Conservation (phyloP, 2,113 vertebrate species). For the Falco punctatus region DNA sequence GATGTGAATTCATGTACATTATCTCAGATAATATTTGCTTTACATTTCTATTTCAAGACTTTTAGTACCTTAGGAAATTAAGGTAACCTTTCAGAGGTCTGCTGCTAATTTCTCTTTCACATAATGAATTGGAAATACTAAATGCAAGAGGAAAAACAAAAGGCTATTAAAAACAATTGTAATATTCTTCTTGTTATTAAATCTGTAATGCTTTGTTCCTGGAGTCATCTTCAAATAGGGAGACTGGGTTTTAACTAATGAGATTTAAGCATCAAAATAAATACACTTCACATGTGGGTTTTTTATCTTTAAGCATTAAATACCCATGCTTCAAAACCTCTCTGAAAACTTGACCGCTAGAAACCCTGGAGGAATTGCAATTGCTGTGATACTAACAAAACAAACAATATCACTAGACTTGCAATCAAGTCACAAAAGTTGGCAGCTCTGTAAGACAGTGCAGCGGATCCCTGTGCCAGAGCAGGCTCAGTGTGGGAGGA, state of each 20-base stretch:
- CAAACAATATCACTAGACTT: rapidly evolving
- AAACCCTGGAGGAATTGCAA: not conserved
- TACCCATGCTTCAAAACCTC: not conserved
- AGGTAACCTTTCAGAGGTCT: not conserved
- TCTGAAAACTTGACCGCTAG: not conserved
- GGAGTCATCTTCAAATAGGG: not conserved
- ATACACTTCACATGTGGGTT: not conserved
- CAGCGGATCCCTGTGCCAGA: rapidly evolving
- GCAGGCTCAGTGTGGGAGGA: not conserved
- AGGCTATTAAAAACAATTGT: not conserved
- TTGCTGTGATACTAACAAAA: not conserved
- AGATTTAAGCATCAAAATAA: not conserved
- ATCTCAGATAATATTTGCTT: slow-evolving; percentile 5
- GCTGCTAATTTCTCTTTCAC: not conserved
- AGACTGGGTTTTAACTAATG: not conserved
- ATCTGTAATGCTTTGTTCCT: not conserved
- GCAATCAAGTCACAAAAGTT: not conserved
- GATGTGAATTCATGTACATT: not conserved
- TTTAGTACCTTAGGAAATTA: not conserved
- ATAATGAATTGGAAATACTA: not conserved
- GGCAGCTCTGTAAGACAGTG: not conserved
- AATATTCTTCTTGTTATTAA: not conserved
- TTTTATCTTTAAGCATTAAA: not conserved
- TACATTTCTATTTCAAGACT: not conserved
- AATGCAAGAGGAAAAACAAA: not conserved